These are phyloP conservation scores for Serinus canaria DNA, from an alignment of 2,113 vertebrate species.

Conservation along the genomic window DNA sequence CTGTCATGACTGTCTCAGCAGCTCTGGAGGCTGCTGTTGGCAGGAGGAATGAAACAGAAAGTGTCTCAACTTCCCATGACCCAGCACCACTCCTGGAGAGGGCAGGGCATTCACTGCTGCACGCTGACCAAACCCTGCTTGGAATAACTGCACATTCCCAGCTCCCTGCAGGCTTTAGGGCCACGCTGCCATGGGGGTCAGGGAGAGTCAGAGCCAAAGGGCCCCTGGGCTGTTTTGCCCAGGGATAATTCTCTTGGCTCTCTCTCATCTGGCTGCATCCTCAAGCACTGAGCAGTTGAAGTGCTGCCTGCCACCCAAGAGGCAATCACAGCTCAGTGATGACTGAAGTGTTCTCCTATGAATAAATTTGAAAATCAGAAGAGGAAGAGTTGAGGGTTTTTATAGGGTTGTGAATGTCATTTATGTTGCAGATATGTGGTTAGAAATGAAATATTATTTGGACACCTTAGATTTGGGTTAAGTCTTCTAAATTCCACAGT, in stretches of 20 bases:
- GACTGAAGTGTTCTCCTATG: conserved; percentile 5
- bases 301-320: not conserved
- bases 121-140: not conserved
- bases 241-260: not conserved
- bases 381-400: not conserved
- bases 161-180: not conserved
- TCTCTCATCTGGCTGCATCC: not conserved
- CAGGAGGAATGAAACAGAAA: not conserved
- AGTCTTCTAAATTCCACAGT: not conserved
- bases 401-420: not conserved
- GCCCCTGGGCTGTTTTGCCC: not conserved
- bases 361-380: conserved; percentile 2
- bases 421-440: not conserved
- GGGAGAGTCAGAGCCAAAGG: not conserved
- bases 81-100: not conserved
- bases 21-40: not conserved
- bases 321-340: conserved; percentile 3
- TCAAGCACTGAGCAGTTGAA: not conserved
- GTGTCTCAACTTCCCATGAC: not conserved
- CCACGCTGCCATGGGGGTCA: not conserved
- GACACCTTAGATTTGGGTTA: not conserved
- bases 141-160: not conserved
- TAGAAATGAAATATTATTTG: not conserved
- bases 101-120: not conserved
- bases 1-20: not conserved